Conservation (phyloP, 2,797 vertebrate species). For the Parambassis ranga region DNA sequence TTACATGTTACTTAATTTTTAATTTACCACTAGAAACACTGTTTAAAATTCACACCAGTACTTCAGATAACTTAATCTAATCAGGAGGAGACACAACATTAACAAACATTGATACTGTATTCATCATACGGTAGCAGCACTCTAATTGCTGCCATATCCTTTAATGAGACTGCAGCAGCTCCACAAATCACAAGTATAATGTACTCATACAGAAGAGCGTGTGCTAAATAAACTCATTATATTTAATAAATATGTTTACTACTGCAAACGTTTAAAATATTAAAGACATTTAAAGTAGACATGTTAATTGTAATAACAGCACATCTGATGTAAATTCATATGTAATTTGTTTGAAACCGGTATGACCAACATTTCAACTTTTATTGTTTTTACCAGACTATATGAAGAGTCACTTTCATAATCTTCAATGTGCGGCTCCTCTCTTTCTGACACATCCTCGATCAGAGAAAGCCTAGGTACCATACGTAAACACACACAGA, state of each 20-base stretch:
- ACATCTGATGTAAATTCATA: not conserved
- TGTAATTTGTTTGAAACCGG: not conserved
- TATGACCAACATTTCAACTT: not conserved
- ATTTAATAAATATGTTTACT: not conserved
- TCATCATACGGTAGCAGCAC: not conserved
- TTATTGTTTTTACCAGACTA: constrained; percentile 55
- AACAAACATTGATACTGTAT: no score
- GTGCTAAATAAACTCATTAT: not conserved
- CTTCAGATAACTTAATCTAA: not conserved
- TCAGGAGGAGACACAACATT: not conserved
- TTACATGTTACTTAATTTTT: no score
- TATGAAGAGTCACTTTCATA: constrained; percentile 59
- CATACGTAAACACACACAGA: not conserved
- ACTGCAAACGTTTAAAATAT: no score
- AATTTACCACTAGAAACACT: not conserved
- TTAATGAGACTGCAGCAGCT: not conserved
- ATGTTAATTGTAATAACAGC: not conserved
- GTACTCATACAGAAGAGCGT: not conserved
- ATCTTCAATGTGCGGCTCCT: constrained; percentile 67
- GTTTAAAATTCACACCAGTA: not conserved
- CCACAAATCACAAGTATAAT: not conserved
- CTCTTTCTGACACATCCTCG: constrained; percentile 66
- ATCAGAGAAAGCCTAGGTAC: constrained; percentile 76
- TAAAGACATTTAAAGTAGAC: not conserved
- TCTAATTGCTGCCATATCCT: not conserved